phyloP scores from a whole-genome alignment of 2,113 vertebrate genomes.

The Fregetta grallaria region DNA sequence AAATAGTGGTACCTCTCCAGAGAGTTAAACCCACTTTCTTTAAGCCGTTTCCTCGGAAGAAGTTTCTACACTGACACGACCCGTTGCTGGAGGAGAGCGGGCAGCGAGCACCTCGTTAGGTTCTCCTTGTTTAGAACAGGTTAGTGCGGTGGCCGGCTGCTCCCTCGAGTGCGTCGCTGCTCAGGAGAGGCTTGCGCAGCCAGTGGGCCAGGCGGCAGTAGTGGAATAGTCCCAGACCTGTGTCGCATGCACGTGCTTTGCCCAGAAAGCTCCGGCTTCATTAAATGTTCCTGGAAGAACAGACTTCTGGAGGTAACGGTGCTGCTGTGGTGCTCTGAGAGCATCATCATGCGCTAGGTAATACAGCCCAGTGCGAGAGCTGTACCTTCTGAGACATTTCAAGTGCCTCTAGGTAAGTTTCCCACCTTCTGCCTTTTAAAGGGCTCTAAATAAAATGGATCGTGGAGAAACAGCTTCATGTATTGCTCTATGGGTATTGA shows the following conservation, averaged over 20 bases:
- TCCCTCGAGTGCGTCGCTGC: not conserved
- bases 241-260: not conserved
- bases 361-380: accelerated
- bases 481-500: not conserved
- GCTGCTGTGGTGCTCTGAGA: not conserved
- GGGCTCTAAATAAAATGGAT: not conserved
- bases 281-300: not conserved
- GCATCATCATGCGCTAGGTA: accelerated
- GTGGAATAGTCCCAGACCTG: not conserved
- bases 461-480: not conserved
- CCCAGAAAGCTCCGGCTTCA: not conserved
- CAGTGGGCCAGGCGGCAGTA: not conserved
- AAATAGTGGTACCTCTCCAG: slow-evolving; percentile 26
- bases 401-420: not conserved
- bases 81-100: not conserved
- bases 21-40: slow-evolving; percentile 23
- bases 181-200: not conserved
- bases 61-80: not conserved
- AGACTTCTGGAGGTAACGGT: not conserved
- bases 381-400: not conserved
- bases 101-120: accelerated
- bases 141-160: not conserved
- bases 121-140: not conserved
- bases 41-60: not conserved
- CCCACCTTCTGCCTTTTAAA: not conserved